Percentiles rank a stretch among this genome's conserved stretches.
Evolutionary conservation across 1,140 invertebrate species (phyloP).

Genomic region (Brachystomella parvula): DNA sequence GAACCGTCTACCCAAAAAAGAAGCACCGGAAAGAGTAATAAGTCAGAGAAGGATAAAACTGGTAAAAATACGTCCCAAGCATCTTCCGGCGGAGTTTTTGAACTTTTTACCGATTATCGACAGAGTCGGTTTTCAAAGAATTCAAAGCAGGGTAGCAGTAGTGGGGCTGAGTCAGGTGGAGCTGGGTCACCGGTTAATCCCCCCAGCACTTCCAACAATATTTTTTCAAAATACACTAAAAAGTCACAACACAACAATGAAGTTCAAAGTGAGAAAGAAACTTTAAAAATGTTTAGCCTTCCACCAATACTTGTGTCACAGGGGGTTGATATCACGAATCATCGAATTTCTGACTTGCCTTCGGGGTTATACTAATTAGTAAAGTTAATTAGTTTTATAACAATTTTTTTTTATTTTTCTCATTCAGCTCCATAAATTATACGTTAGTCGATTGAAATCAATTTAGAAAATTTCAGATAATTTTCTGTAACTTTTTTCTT

Average conservation of each 20-base stretch:
- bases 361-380: constrained; percentile 34
- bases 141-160: not conserved
- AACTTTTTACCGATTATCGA: constrained; percentile 29
- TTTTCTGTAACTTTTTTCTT: not conserved
- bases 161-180: not conserved
- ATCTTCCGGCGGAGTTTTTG: not conserved
- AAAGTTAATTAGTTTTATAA: not conserved
- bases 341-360: constrained; percentile 32
- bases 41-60: too few relatives aligned
- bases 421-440: too few relatives aligned
- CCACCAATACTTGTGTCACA: constrained; percentile 31
- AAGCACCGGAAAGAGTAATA: constrained; percentile 18
- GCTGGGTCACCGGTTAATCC: not conserved
- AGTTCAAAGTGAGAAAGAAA: constrained; percentile 28
- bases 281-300: constrained; percentile 35
- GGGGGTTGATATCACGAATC: constrained; percentile 14
- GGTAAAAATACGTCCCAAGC: constrained; percentile 7
- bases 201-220: not conserved
- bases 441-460: too few relatives aligned
- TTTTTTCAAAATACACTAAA: constrained; percentile 31
- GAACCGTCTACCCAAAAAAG: constrained; percentile 28
- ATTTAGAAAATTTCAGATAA: not conserved
- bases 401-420: not conserved
- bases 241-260: constrained; percentile 28
- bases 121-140: constrained; percentile 35